Base-by-base conservation (phyloP, 2,888 invertebrate species). In the Amiota communis region DNA sequence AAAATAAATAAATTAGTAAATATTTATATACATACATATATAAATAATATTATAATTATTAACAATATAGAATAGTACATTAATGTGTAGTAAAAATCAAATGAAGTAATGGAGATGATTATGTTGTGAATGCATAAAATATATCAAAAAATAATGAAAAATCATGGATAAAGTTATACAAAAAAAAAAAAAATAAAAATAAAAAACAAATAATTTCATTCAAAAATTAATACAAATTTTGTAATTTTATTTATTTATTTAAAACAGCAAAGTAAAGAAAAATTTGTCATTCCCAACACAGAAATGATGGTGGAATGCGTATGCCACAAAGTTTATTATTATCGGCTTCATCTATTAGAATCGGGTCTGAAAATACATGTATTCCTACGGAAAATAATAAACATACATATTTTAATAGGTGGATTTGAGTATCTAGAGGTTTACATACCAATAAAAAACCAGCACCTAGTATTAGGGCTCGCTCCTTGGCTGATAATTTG, bases 391-490 rank as follows among this genome's bases (percentile, higher is more conserved):
- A 64, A 75, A n/a, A 53, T 65, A 59, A 67, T 70, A 63, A 65
- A 23, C 36, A 63, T 10, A 67, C 56, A n/a, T 65, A 56, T 46
- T 12, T 11, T 61, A 13, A 23, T 1, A n/a, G 12, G 9, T 47
- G 12, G 11, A 17, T 17, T 17, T 59, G 9, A 59, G 20, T 4
- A 59, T 36, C 36, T 36, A 4, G 12, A 17, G 15, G 17, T 17
- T 36, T 46, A 87, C 89, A 91, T 91, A 96, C 97, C 92, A 97
- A 90, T 74, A 97, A 91, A 90, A 97, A 97, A 0, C 94, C 93
- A 65, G 96, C 93, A 8, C 95, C 97, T 46, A 97, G 87, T 71
- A 97, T 90, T 3, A 96, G 90, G 0, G 96, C 95, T 86, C 97
- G 97, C 72, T 95, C 92, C 80, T 93, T 94, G 1, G 94, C 93